A percentile compares a stretch with the other conserved stretches of the same genome.
Evolutionary conservation across 2,113 vertebrate genomes (phyloP).

Genomic region (Fukomys damarensis): DNA sequence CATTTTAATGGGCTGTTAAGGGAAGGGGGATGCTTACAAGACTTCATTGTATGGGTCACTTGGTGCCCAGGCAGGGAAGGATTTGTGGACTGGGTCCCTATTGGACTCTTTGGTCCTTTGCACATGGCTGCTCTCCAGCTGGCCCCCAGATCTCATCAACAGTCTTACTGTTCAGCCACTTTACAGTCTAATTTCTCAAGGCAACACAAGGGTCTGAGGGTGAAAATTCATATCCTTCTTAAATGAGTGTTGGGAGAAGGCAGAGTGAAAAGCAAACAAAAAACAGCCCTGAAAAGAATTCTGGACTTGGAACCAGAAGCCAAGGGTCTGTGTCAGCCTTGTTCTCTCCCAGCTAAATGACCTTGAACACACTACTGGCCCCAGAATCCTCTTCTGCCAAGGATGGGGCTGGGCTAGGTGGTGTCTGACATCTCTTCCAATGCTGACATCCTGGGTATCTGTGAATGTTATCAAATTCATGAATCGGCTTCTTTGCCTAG

Average conservation of each 20-base stretch:
- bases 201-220: neutral
- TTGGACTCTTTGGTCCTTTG: neutral
- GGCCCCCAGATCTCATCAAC: neutral
- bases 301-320: neutral
- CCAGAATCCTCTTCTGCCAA: neutral
- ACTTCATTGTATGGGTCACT: conserved; percentile 20
- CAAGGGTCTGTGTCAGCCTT: neutral
- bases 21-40: conserved; percentile 27
- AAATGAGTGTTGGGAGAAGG: neutral
- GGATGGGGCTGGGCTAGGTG: conserved; percentile 6
- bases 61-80: neutral
- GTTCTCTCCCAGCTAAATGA: neutral
- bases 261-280: neutral
- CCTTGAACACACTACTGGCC: neutral
- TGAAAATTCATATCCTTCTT: neutral
- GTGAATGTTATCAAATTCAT: conserved; percentile 82
- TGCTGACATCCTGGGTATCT: conserved; percentile 77
- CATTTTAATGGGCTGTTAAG: conserved; percentile 62
- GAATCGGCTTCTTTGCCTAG: conserved; percentile 82
- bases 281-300: neutral
- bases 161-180: neutral
- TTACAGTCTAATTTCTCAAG: neutral
- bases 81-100: neutral
- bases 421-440: conserved; percentile 66
- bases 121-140: neutral